Evolutionary conservation across 2,888 invertebrate genomes (phyloP), one percentile per base, ranked within the genome.

Genomic region (Drosophila greeni): DNA sequence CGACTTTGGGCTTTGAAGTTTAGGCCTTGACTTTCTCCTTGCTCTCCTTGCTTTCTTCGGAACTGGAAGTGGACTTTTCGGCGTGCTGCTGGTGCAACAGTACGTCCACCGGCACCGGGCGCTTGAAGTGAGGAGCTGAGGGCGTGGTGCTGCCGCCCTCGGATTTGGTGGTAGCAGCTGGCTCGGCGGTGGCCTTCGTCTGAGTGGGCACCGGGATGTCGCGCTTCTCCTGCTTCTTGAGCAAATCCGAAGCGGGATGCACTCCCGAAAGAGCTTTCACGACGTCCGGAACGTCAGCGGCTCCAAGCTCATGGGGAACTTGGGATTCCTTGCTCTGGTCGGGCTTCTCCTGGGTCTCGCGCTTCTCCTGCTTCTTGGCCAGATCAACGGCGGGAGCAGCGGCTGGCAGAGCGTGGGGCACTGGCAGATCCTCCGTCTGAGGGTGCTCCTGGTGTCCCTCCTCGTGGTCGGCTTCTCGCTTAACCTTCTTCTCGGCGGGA

Each of bases 141-240:
- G 57, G 68, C 0, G 65, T 67, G 36, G 56, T 53, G 39, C 42
- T 56, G 12, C 12, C 55, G 18, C n/a, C 8, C 2, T 59, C 55
- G 4, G 61, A 64, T 12, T 65, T 60, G 12, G 55, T 51, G 33
- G 52, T 37, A 5, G 31, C 29, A 5, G 48, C 24, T 1, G 73
- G 56, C 7, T 64, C 70, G 12, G 60, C 23, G 37, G 78, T 74
- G 20, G 68, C 56, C 49, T 75, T 75, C 0, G 84, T 68, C 39
- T 82, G 75, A 16, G 86, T 84, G 39, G 87, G 87, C 26, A 87
- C 86, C n/a, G 87, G 86, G 67, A 87, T 85, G 39, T 87, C 87
- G n/a, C 87, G 86, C 55, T 82, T 45, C 45, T 45, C 45, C 29
- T 45, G 45, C 45, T 45, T 45, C 29, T 45, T 45, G 8, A 16